Evolutionary conservation across 2,797 vertebrate genomes (phyloP), one percentile per base, ranked within the genome.

Genomic region (Galagoides demidoff): DNA sequence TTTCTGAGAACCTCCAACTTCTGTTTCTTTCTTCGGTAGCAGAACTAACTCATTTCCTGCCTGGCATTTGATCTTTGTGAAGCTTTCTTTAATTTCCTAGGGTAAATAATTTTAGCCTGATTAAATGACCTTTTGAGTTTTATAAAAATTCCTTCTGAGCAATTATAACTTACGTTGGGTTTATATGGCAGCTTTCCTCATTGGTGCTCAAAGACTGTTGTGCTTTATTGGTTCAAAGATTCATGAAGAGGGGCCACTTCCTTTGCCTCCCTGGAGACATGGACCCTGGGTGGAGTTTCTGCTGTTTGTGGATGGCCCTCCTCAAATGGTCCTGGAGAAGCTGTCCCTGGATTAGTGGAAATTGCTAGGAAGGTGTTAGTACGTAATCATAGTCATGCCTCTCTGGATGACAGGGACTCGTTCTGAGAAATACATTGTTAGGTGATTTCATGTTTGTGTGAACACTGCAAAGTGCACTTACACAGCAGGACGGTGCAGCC

Each of bases 51-150:
- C 10, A 13, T 12, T 78, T 73, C 23, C 77, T 29, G 1, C 19
- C 2, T 0, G 12, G 29, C 14, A 1, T 71, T 57, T 43, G 74
- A 5, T 57, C 11, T 29, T 0, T 11, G 10, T 1, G 14, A 5
- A 45, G 17, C 3, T 16, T 3, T 57, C 16, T 55, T 63, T 3
- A 4, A 39, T 64, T 25, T 89, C 4, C 4, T 5, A 3, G 37
- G 68, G 63, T 31, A 23, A 17, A 37, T 19, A 14, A 59, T n/a
- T 70, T 86, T 27, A 29, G 55, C 57, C 25, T 16, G 59, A 66
- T 49, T 66, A 37, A 23, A 13, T 16, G 29, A 31, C 43, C 31
- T 43, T 49, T 43, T 8, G 16, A 39, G 34, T 25, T 73, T 71
- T 55, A 12, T 57, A 25, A 49, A 63, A 61, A 43, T n/a, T 27